Conservation (phyloP, 2,888 invertebrate species). For the Seira musarum region DNA sequence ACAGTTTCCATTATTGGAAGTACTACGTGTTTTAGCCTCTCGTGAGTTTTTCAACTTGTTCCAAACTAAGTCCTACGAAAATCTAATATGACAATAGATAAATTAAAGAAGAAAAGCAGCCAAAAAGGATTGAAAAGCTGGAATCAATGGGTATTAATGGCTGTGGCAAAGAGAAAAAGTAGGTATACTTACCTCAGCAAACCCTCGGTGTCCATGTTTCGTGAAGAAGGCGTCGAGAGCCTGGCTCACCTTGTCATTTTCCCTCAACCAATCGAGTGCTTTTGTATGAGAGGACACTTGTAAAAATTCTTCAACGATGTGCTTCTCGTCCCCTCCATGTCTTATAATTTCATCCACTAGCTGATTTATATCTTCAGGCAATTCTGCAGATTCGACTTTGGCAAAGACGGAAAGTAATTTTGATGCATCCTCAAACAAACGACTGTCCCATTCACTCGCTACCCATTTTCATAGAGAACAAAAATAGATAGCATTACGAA, state of each 20-base stretch:
- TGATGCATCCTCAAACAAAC: conserved; percentile 81
- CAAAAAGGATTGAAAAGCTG: conserved; percentile 1
- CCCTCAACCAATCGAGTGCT: conserved; percentile 77
- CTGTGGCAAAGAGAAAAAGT: conserved; percentile 9
- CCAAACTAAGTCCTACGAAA: no score
- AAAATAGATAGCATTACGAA: not conserved
- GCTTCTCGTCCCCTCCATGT: conserved; percentile 73
- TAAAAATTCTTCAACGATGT: conserved; percentile 71
- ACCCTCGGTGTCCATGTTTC: conserved; percentile 81
- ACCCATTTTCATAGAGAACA: conserved; percentile 7
- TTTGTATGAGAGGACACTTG: conserved; percentile 71
- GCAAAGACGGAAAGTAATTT: conserved; percentile 79
- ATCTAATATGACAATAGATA: not conserved
- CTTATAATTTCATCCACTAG: conserved; percentile 74
- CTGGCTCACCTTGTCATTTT: conserved; percentile 73
- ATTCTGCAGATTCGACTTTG: conserved; percentile 83
- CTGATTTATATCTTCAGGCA: conserved; percentile 76
- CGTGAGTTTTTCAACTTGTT: no score
- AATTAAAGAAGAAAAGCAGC: not conserved
- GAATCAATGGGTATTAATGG: conserved; percentile 20
- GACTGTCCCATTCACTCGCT: conserved; percentile 77
- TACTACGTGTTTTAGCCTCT: no score
- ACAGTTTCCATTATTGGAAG: no score
- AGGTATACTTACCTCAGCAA: conserved; percentile 72
- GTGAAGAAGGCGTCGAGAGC: conserved; percentile 78